Evolutionary conservation across 2,113 vertebrate genomes (phyloP).

Genomic region (Beaufortia kweichowensis): DNA sequence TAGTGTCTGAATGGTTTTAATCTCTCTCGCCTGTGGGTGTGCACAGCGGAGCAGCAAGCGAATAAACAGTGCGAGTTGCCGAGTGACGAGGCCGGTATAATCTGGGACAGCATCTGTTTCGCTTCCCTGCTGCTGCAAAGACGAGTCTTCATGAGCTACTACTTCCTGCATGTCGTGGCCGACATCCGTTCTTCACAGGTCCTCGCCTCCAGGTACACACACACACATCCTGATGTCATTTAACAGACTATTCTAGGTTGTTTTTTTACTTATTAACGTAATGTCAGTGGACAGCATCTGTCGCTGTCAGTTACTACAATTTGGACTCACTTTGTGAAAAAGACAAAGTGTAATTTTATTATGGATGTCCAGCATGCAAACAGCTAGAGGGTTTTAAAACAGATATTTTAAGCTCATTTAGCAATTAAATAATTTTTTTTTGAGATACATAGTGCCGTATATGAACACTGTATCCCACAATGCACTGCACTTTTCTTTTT

Average conservation of each 20-base stretch:
- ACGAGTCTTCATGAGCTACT: slow-evolving; percentile 98
- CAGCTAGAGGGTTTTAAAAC: background rate
- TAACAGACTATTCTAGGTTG: background rate
- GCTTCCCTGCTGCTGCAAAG: slow-evolving; percentile 95
- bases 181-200: slow-evolving; percentile 97
- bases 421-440: no score
- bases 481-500: no score
- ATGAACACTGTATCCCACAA: no score
- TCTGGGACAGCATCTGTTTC: slow-evolving; percentile 99
- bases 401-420: no score
- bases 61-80: slow-evolving; percentile 84
- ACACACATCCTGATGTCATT: slow-evolving; percentile 1
- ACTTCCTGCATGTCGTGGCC: slow-evolving; percentile 96
- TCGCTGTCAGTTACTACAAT: background rate
- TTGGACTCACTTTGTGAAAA: background rate
- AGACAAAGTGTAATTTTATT: background rate
- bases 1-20: background rate
- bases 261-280: background rate
- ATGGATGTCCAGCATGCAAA: background rate
- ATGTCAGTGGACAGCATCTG: background rate
- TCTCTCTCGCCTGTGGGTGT: background rate
- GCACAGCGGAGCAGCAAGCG: slow-evolving; percentile 70
- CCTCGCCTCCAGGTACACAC: slow-evolving; percentile 88
- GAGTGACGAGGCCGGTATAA: slow-evolving; percentile 92
- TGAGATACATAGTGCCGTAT: no score